Evolutionary conservation across 23 tunicate species (phyloP), one percentile per base, ranked within the genome.

Genomic region (Ascidia mentula): DNA sequence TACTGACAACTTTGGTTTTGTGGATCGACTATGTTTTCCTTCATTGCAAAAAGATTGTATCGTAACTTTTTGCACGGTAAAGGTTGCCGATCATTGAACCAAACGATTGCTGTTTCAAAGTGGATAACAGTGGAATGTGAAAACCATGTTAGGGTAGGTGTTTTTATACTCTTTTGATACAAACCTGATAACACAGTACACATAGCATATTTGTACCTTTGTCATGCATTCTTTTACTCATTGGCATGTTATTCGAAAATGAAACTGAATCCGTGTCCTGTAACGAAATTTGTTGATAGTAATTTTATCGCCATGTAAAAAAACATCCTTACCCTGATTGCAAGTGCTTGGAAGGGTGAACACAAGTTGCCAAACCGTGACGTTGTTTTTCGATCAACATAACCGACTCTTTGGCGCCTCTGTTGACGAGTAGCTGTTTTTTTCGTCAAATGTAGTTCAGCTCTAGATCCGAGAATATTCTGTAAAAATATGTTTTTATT

Each of bases 341-440:
- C 39, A 0, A 93, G 81, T 13, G 98, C 93, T 84, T 93, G 98
- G 46, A 88, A 93, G 4, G 98, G 93, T 22, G 98, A 93, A 74
- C 98, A 93, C 28, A 93, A 77, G 38, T 84, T 84, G 34, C 89
- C 98, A 74, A 93, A 93, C 39, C 98, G 87, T 18, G 89, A 77
- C 26, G 89, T 93, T 13, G 78, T 77, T 31, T 80, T 60, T 70
- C 65, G 76, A 45, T 93, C 79, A 32, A 93, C 84, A 76, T 77
- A 93, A 0, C 93, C 98, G 45, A 93, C 98, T 80, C 98, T 88
- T 45, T 81, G 40, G 28, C 98, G 79, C 40, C 98, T 80, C 40
- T 88, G 86, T 38, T 88, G 93, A 15, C 98, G 80, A 0, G 98
- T 85, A 32, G 45, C 82, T 40, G 78, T 83, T 78, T 91, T 71